A percentile compares a stretch with the other conserved stretches of the same genome.
These are phyloP conservation scores for Phrynosoma platyrhinos DNA, from an alignment of 2,113 vertebrate genomes.

Conservation along the genomic window DNA sequence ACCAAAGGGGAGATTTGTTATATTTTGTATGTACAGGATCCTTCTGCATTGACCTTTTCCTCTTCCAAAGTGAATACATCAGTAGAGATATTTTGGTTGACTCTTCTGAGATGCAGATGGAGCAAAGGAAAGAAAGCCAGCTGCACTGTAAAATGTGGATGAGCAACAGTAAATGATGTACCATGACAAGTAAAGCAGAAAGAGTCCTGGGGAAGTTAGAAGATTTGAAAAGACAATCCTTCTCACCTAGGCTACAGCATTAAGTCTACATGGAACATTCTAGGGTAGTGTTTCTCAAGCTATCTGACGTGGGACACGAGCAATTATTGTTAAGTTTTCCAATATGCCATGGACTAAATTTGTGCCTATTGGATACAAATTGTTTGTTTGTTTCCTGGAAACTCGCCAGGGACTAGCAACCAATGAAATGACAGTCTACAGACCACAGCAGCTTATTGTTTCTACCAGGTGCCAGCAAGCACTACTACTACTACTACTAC, in stretches of 20 bases:
- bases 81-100: constrained; percentile 36
- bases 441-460: background rate
- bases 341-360: too few relatives aligned
- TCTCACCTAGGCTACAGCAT: constrained; percentile 58
- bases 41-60: background rate
- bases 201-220: constrained; percentile 56
- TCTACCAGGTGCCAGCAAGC: background rate
- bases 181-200: constrained; percentile 57
- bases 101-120: background rate
- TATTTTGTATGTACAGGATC: background rate
- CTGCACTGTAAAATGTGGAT: constrained; percentile 51
- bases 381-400: too few relatives aligned
- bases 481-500: too few relatives aligned
- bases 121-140: constrained; percentile 24
- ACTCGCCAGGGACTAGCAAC: too few relatives aligned
- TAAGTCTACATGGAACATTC: background rate
- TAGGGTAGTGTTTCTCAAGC: background rate
- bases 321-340: too few relatives aligned
- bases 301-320: constrained; percentile 29
- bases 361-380: too few relatives aligned
- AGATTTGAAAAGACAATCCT: constrained; percentile 63
- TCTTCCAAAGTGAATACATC: constrained; percentile 7
- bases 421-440: too few relatives aligned
- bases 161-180: constrained; percentile 60
- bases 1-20: background rate